A percentile compares a stretch with the other conserved stretches of the same genome.
Evolutionary conservation across 1,140 invertebrate genomes (phyloP).

Genomic region (Rhopalosiphum padi): DNA sequence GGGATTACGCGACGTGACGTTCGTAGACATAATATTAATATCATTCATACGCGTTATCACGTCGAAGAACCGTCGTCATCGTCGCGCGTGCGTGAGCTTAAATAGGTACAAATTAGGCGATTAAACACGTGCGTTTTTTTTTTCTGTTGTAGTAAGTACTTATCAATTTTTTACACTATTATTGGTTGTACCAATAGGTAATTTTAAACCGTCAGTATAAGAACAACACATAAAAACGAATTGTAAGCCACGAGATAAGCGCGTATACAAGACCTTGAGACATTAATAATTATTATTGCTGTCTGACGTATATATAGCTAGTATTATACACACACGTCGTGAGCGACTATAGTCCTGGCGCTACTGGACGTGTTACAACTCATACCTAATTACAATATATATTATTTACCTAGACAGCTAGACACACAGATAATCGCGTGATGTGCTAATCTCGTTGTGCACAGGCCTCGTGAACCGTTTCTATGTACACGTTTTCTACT

Average conservation of each 20-base stretch:
- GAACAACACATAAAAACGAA: neutral
- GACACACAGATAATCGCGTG: neutral
- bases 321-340: no score
- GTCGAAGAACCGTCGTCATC: neutral
- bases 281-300: neutral
- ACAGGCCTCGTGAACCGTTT: neutral
- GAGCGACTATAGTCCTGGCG: neutral
- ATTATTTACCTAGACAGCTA: neutral
- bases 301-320: neutral
- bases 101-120: neutral
- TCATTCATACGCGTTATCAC: neutral
- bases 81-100: neutral
- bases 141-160: neutral
- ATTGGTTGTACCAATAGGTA: neutral
- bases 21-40: neutral
- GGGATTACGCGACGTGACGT: neutral
- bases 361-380: neutral
- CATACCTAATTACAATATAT: neutral
- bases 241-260: neutral
- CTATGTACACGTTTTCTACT: neutral
- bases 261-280: neutral
- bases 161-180: neutral
- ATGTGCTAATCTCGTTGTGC: neutral
- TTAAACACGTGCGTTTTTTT: neutral
- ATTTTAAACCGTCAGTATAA: neutral